Percentiles rank a stretch among this genome's conserved stretches.
Evolutionary conservation across 2,113 vertebrate genomes (phyloP).

Genomic region (Cisticola juncidis): DNA sequence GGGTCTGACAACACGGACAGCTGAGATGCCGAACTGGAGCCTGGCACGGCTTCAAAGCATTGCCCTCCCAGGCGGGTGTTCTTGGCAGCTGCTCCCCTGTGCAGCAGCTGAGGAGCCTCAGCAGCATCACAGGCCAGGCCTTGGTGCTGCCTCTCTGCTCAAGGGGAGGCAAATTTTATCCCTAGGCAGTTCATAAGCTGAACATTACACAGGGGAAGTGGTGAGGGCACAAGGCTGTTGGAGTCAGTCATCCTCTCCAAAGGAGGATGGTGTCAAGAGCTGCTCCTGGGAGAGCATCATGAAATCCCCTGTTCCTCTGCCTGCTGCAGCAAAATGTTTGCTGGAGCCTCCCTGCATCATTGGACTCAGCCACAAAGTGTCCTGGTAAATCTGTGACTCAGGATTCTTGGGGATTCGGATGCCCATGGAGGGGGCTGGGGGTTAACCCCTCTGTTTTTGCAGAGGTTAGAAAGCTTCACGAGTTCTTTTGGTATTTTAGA

Average conservation of each 20-base stretch:
- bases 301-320: not conserved
- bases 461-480: not conserved
- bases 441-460: not conserved
- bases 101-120: not conserved
- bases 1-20: not conserved
- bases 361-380: not conserved
- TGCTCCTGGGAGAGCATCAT: not conserved
- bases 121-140: not conserved
- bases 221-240: not conserved
- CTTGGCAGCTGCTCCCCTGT: not conserved
- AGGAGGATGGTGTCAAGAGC: not conserved
- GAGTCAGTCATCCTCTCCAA: not conserved
- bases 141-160: not conserved
- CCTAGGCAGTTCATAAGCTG: not conserved
- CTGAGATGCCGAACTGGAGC: constrained; percentile 6
- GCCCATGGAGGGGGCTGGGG: accelerated
- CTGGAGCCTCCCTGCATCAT: accelerated
- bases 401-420: not conserved
- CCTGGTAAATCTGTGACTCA: not conserved
- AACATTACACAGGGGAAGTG: not conserved
- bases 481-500: not conserved
- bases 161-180: not conserved
- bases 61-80: not conserved
- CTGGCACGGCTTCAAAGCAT: not conserved
- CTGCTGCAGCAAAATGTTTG: not conserved